Evolutionary conservation across 2,888 invertebrate genomes (phyloP).

Genomic region (Phragmatobia fuliginosa): DNA sequence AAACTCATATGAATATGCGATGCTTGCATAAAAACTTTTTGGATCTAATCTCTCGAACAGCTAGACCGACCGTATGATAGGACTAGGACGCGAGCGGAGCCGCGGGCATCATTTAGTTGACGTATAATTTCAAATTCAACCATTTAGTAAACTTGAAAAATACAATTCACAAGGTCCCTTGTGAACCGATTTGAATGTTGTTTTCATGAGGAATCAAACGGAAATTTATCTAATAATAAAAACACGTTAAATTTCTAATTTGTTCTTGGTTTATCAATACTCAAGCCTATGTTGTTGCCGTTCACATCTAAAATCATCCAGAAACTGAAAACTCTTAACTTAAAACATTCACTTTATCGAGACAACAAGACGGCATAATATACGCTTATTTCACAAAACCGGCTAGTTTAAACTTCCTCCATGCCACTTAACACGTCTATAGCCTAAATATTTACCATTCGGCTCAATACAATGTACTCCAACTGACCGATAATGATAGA

Average conservation of each 20-base stretch:
- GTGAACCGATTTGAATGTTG: not conserved
- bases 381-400: not conserved
- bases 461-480: not conserved
- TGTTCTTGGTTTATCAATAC: not conserved
- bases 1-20: too few relatives aligned
- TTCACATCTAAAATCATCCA: not conserved
- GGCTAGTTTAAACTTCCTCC: not conserved
- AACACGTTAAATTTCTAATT: not conserved
- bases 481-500: slow-evolving; percentile 1
- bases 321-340: not conserved
- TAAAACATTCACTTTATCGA: not conserved
- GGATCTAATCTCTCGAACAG: too few relatives aligned
- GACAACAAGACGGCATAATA: not conserved
- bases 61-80: too few relatives aligned
- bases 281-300: not conserved
- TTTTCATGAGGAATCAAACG: not conserved
- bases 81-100: too few relatives aligned
- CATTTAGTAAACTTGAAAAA: too few relatives aligned
- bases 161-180: too few relatives aligned
- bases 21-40: too few relatives aligned
- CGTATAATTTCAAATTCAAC: too few relatives aligned
- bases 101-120: too few relatives aligned
- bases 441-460: not conserved
- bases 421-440: not conserved
- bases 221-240: too few relatives aligned